These are phyloP conservation scores for Sebastolobus alascanus DNA, from an alignment of 2,797 vertebrate genomes.

Conservation along the genomic window DNA sequence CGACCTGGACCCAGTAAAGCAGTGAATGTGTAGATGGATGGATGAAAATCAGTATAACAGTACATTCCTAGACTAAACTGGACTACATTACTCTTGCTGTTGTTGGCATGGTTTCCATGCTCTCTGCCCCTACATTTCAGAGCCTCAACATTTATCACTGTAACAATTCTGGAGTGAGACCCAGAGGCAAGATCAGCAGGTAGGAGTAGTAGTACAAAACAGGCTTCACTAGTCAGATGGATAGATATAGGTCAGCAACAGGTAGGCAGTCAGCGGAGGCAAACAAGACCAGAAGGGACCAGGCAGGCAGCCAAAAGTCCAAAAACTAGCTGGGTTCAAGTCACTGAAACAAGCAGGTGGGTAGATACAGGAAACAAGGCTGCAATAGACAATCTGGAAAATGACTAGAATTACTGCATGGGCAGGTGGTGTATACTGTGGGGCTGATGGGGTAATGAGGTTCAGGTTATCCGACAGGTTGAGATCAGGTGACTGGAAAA, in stretches of 20 bases:
- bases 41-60: conserved; percentile 33
- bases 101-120: conserved; percentile 25
- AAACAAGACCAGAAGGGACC: conserved; percentile 52
- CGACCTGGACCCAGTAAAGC: background rate
- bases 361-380: conserved; percentile 17
- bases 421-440: background rate
- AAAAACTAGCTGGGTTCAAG: conserved; percentile 54
- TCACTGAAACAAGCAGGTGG: conserved; percentile 34
- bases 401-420: background rate
- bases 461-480: background rate
- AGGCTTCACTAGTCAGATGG: background rate
- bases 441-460: conserved; percentile 2
- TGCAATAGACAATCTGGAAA: conserved; percentile 12
- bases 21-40: background rate
- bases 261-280: conserved; percentile 59
- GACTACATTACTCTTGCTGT: conserved; percentile 3
- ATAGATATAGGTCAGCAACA: conserved; percentile 48
- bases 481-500: background rate
- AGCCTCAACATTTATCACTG: conserved; percentile 19
- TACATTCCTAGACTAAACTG: conserved; percentile 3
- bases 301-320: conserved; percentile 63
- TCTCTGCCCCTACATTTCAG: conserved; percentile 32
- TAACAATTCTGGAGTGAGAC: background rate
- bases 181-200: conserved; percentile 6
- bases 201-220: background rate